Percentiles rank a stretch among this genome's conserved stretches.
These are phyloP conservation scores for Asteroscopus sphinx DNA, from an alignment of 2,888 invertebrate genomes.

Conservation along the genomic window DNA sequence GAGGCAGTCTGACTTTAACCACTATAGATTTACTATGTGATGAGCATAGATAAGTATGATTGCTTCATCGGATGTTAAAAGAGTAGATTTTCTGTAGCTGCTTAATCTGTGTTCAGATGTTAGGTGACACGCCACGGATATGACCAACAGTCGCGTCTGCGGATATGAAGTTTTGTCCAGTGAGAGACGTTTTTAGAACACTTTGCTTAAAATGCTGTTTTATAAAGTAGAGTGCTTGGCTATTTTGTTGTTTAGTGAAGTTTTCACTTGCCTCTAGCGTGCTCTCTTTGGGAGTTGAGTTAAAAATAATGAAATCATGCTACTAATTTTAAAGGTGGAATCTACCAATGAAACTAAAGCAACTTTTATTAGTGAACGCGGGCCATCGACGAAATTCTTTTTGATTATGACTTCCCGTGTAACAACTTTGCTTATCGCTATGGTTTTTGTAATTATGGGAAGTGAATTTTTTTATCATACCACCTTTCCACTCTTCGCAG, in stretches of 20 bases:
- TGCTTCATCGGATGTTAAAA: background rate
- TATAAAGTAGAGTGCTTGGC: slow-evolving; percentile 11
- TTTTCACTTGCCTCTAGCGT: background rate
- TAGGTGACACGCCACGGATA: slow-evolving; percentile 54
- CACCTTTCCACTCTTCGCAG: too few relatives aligned
- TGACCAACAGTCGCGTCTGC: slow-evolving; percentile 35
- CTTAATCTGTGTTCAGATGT: slow-evolving; percentile 15
- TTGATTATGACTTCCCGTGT: too few relatives aligned
- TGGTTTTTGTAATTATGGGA: too few relatives aligned
- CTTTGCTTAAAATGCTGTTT: slow-evolving; percentile 36
- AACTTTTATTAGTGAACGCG: too few relatives aligned
- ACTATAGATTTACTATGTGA: too few relatives aligned
- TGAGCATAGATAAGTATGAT: background rate
- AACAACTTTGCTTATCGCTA: too few relatives aligned
- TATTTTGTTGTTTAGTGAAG: slow-evolving; percentile 11
- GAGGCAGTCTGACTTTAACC: too few relatives aligned
- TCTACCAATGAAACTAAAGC: too few relatives aligned
- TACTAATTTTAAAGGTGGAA: too few relatives aligned
- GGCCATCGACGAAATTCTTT: too few relatives aligned
- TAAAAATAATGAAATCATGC: too few relatives aligned
- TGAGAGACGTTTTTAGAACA: slow-evolving; percentile 36
- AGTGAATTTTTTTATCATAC: too few relatives aligned
- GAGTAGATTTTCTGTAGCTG: slow-evolving; percentile 15
- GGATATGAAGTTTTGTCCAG: slow-evolving; percentile 55
- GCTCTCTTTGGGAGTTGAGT: background rate